Percentiles rank a stretch among this genome's conserved stretches.
These are phyloP conservation scores for Scalopus aquaticus DNA, from an alignment of 2,113 vertebrate genomes.

Conservation along the genomic window DNA sequence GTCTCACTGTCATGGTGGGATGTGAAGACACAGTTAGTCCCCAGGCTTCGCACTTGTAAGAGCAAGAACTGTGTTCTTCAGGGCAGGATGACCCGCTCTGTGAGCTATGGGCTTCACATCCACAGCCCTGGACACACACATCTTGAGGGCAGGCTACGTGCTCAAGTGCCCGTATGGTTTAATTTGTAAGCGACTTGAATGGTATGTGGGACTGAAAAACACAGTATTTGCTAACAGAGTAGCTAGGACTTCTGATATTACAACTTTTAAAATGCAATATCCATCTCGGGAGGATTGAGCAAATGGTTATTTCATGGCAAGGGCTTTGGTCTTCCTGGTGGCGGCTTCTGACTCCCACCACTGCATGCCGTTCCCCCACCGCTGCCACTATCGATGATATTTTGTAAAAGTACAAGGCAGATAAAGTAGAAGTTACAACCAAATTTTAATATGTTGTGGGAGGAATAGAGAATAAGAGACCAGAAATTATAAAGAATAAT, in stretches of 20 bases:
- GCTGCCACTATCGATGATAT: neutral
- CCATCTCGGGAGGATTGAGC: neutral
- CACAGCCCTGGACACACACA: neutral
- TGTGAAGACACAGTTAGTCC: neutral
- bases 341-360: neutral
- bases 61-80: neutral
- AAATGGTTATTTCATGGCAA: neutral
- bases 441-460: neutral
- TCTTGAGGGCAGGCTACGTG: neutral
- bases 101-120: neutral
- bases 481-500: neutral
- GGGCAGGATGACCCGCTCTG: neutral
- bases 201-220: slow-evolving; percentile 19
- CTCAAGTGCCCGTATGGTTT: neutral
- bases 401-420: slow-evolving; percentile 38
- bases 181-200: slow-evolving; percentile 38
- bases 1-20: neutral
- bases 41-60: rapidly evolving
- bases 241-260: neutral
- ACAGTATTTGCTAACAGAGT: slow-evolving; percentile 44
- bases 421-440: slow-evolving; percentile 16
- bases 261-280: slow-evolving; percentile 18
- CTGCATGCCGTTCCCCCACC: neutral
- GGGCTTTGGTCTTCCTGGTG: neutral
- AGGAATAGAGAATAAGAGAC: slow-evolving; percentile 8